Percentiles rank a stretch among this genome's conserved stretches.
phyloP scores from a whole-genome alignment of 2,888 invertebrate species.

The Mythimna albipuncta region DNA sequence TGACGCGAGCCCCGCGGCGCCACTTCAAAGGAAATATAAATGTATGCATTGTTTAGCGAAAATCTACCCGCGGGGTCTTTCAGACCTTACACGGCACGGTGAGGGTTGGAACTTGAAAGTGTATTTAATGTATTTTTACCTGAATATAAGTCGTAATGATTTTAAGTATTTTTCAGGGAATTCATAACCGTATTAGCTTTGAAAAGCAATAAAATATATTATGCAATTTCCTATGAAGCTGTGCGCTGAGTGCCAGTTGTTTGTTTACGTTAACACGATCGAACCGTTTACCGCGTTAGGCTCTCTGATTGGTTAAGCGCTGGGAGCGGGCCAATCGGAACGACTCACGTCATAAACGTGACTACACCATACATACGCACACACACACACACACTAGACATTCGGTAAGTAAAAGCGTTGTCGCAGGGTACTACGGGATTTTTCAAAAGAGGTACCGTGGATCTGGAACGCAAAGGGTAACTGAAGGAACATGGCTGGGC shows the following conservation, averaged over 20 bases:
- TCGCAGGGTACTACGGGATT: not conserved
- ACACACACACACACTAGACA: too few relatives aligned
- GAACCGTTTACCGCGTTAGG: too few relatives aligned
- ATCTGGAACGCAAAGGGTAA: too few relatives aligned
- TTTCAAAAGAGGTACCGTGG: not conserved
- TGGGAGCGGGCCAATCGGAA: too few relatives aligned
- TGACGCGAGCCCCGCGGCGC: constrained; percentile 86
- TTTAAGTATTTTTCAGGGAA: constrained; percentile 47
- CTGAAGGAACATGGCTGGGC: too few relatives aligned
- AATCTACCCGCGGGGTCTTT: constrained; percentile 79
- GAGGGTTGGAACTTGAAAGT: constrained; percentile 66
- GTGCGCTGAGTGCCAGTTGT: too few relatives aligned
- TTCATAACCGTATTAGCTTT: constrained; percentile 15
- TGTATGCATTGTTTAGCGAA: constrained; percentile 89
- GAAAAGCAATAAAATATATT: constrained; percentile 32
- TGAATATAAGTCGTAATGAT: constrained; percentile 40
- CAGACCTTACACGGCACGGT: constrained; percentile 70
- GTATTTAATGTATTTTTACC: constrained; percentile 58
- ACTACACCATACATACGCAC: too few relatives aligned
- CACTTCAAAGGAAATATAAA: constrained; percentile 89
- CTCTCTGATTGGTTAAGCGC: too few relatives aligned
- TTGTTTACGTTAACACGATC: too few relatives aligned
- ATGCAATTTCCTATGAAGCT: constrained; percentile 27
- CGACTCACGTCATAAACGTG: too few relatives aligned
- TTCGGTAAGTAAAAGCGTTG: not conserved